Conservation (phyloP, 2,888 invertebrate species). For the Gisinianus flammeolus region DNA sequence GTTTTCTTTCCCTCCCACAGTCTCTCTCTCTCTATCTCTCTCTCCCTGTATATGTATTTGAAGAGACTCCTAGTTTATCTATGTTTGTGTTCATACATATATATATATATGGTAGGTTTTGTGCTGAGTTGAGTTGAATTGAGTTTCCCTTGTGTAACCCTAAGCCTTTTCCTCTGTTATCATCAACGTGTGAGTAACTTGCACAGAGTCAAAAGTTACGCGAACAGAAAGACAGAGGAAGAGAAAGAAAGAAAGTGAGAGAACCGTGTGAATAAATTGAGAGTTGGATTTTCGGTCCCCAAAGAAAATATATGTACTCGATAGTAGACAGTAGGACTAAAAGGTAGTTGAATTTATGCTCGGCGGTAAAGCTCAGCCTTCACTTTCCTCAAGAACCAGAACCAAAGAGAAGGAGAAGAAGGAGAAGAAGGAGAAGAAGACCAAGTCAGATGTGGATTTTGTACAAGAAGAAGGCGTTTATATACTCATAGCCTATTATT, state of each 20-base stretch:
- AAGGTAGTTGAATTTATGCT: conserved; percentile 25
- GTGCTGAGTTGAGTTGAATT: neutral
- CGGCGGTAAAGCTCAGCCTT: conserved; percentile 22
- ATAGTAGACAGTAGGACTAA: neutral
- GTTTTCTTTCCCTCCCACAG: neutral
- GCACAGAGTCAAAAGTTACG: conserved; percentile 1
- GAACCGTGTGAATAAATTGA: conserved; percentile 3
- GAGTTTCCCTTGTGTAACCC: neutral
- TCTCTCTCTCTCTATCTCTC: neutral
- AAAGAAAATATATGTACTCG: neutral
- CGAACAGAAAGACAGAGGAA: neutral
- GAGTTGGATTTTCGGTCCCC: neutral
- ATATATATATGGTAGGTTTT: no score
- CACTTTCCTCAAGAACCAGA: conserved; percentile 13
- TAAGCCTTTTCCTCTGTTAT: neutral
- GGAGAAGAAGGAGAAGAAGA: neutral
- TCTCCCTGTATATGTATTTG: no score
- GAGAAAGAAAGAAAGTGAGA: conserved; percentile 14
- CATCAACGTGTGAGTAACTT: neutral
- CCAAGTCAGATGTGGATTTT: neutral
- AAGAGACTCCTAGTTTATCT: no score
- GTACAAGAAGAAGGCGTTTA: neutral
- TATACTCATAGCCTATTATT: no score
- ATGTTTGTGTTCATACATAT: no score
- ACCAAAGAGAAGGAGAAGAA: neutral